Percentiles rank a stretch among this genome's conserved stretches.
phyloP scores from a whole-genome alignment of 2,113 vertebrate genomes.

The Pedetes capensis region DNA sequence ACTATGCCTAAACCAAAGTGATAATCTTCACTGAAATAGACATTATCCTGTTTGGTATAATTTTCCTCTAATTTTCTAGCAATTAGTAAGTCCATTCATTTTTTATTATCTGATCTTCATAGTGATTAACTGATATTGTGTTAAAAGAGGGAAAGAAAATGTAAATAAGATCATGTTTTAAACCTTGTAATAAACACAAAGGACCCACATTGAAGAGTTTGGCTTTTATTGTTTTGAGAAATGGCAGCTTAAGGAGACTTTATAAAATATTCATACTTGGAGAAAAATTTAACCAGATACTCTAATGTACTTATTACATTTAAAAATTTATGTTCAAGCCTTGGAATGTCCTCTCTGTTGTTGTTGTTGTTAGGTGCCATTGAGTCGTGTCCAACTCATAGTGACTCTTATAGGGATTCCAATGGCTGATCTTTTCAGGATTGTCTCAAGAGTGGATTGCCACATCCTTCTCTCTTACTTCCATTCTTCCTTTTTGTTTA shows the following conservation, averaged over 20 bases:
- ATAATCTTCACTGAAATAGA: slow-evolving; percentile 2
- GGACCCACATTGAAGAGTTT: background rate
- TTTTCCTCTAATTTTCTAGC: background rate
- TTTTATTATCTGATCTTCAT: background rate
- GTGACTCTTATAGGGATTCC: too few relatives aligned
- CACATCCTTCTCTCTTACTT: too few relatives aligned
- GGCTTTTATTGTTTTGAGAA: slow-evolving; percentile 4
- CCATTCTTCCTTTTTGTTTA: background rate
- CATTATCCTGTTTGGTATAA: background rate
- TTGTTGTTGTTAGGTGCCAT: too few relatives aligned
- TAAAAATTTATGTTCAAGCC: background rate
- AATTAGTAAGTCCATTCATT: slow-evolving; percentile 6
- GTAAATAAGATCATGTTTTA: background rate
- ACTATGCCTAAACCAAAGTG: background rate
- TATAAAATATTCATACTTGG: slow-evolving; percentile 13
- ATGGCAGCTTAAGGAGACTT: background rate
- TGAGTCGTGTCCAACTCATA: too few relatives aligned
- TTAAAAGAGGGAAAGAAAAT: slow-evolving; percentile 10
- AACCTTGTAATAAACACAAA: background rate
- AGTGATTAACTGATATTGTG: slow-evolving; percentile 27
- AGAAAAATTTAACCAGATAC: background rate
- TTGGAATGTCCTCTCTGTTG: too few relatives aligned
- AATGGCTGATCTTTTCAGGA: too few relatives aligned
- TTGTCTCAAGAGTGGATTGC: too few relatives aligned
- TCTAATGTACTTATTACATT: background rate